Conservation (phyloP, 2,797 vertebrate species). For the Phoebastria nigripes region DNA sequence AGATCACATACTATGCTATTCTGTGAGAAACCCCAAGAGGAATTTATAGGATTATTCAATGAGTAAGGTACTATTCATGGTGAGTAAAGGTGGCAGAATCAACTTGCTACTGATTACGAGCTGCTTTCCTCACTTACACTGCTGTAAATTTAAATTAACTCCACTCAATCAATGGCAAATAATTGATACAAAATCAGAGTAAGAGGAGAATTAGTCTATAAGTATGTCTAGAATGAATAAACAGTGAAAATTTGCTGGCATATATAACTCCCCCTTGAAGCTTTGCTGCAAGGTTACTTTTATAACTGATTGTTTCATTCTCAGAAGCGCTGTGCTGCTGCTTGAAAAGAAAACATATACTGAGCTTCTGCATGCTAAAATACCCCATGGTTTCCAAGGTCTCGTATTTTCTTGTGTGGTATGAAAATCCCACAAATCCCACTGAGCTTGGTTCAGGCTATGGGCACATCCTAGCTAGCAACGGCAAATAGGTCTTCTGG, state of each 20-base stretch:
- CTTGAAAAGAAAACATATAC: slow-evolving; percentile 14
- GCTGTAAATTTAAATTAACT: slow-evolving; percentile 70
- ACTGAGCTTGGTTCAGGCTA: not conserved
- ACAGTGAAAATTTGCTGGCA: slow-evolving; percentile 50
- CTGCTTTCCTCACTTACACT: slow-evolving; percentile 49
- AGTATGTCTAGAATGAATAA: slow-evolving; percentile 68
- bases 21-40: slow-evolving; percentile 39
- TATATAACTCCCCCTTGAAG: slow-evolving; percentile 59
- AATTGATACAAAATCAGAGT: slow-evolving; percentile 67
- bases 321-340: slow-evolving; percentile 22
- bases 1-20: slow-evolving; percentile 43
- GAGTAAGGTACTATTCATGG: slow-evolving; percentile 61
- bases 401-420: not conserved
- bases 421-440: not conserved
- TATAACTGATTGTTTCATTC: slow-evolving; percentile 62
- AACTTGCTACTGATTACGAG: slow-evolving; percentile 54
- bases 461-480: not conserved
- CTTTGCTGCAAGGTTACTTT: slow-evolving; percentile 64
- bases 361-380: slow-evolving; percentile 40
- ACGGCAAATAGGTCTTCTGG: not conserved
- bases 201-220: slow-evolving; percentile 65
- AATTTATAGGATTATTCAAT: slow-evolving; percentile 51
- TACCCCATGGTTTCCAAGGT: not conserved
- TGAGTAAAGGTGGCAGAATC: slow-evolving; percentile 62
- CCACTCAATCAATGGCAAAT: slow-evolving; percentile 63